phyloP scores from a whole-genome alignment of 2,797 vertebrate species.

The Peromyscus aztecus region DNA sequence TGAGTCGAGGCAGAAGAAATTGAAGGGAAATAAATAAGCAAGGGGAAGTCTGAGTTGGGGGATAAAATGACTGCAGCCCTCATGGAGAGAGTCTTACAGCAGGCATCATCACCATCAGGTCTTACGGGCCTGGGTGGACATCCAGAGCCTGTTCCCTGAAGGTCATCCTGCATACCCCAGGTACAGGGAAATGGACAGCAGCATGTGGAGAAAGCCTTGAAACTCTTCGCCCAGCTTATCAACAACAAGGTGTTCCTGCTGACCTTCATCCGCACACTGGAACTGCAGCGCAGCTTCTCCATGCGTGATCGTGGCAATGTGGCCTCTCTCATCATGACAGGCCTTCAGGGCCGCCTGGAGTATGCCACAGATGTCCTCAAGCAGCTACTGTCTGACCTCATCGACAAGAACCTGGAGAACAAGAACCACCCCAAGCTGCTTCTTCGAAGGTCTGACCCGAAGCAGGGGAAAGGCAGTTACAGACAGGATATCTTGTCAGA shows the following conservation, averaged over 20 bases:
- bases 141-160: not conserved
- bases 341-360: constrained; percentile 96
- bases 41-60: not conserved
- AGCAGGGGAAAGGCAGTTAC: not conserved
- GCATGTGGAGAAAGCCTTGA: constrained; percentile 97
- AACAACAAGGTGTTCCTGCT: constrained; percentile 99
- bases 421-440: constrained; percentile 99
- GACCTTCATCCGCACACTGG: constrained; percentile 97
- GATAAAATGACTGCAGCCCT: not conserved
- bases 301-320: constrained; percentile 99
- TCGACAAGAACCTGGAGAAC: constrained; percentile 98
- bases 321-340: constrained; percentile 99
- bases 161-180: constrained; percentile 82
- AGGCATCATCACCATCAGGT: not conserved
- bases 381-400: constrained; percentile 97
- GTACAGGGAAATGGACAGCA: constrained; percentile 97
- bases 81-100: not conserved
- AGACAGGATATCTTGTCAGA: accelerated
- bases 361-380: constrained; percentile 98
- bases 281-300: constrained; percentile 97
- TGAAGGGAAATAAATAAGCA: not conserved
- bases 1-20: not conserved
- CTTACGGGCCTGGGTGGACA: not conserved
- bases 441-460: constrained; percentile 92
- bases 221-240: constrained; percentile 97